Base-by-base conservation (phyloP, 2,888 invertebrate species). In the Empis livida region DNA sequence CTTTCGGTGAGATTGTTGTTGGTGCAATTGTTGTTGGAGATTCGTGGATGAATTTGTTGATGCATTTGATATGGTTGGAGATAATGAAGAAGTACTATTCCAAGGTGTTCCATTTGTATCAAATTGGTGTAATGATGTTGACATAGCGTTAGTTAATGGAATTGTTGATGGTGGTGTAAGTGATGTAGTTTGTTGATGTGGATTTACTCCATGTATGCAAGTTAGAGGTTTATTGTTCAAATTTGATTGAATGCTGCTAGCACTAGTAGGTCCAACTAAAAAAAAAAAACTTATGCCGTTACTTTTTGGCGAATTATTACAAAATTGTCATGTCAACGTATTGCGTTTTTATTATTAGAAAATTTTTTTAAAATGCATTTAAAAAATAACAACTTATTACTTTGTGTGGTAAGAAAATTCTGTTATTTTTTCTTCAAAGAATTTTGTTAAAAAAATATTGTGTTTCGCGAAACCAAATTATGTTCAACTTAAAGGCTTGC, bases 111-210 rank as follows among this genome's bases (percentile, higher is more conserved):
- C 67, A 50, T 61, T 63, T 27, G 61, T 59, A 52, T 65, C 64
- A 47, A 67, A 68, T 45, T 64, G 65, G 52, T 70, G 69, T 53
- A 70, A 58, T 16, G 69, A 70, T 42, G 70, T 68, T 47, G 70
- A 69, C 67, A 69, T 68, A 49, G 54, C 43, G 50, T 55, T 44
- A 42, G 47, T 48, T 54, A 54, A 14, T 49, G 52, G 27, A 55
- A 52, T 48, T 56, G 57, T 37, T 55, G 51, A 35, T 50, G 54
- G 43, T 50, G 55, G 46, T 46, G 55, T 49, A 48, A 50, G 52
- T 10, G 49, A 38, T 30, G 43, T 46, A 32, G 46, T 50, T 45
- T 55, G 53, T 35, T 54, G 54, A 47, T 50, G 51, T 37, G 51
- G 50, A 43, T 53, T 45, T 37, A 52, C 45, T 48, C 45, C 45